These are phyloP conservation scores for Eledona agricola DNA, from an alignment of 2,888 invertebrate species.

Conservation along the genomic window DNA sequence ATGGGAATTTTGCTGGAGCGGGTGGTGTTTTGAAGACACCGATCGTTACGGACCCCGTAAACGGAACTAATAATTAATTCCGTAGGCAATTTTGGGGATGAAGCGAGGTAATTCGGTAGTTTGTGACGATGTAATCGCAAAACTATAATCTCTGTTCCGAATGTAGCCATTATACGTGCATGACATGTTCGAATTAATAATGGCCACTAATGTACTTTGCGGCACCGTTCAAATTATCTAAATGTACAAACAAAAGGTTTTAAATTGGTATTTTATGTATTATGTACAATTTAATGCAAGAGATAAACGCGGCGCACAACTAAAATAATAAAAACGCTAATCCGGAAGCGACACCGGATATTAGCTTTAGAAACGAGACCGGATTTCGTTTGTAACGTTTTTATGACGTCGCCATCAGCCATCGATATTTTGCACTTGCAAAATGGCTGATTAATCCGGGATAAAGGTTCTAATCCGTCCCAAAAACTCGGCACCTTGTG, in stretches of 20 bases:
- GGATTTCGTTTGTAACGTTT: conserved; percentile 14
- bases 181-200: conserved; percentile 31
- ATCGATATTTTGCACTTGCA: too few relatives aligned
- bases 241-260: conserved; percentile 14
- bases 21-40: background rate
- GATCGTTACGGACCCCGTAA: conserved; percentile 13
- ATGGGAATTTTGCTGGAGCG: conserved; percentile 20
- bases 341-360: conserved; percentile 21
- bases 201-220: conserved; percentile 16
- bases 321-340: conserved; percentile 20
- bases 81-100: conserved; percentile 23
- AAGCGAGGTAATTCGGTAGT: conserved; percentile 24
- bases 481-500: background rate
- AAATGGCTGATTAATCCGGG: conserved; percentile 1
- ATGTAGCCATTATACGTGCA: conserved; percentile 29
- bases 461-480: conserved; percentile 8
- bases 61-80: conserved; percentile 18
- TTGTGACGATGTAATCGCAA: conserved; percentile 29
- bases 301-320: conserved; percentile 10
- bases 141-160: conserved; percentile 25
- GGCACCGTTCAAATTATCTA: conserved; percentile 19
- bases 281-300: conserved; percentile 10
- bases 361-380: conserved; percentile 21
- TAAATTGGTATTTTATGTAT: conserved; percentile 20
- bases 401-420: conserved; percentile 11